These are phyloP conservation scores for Drymodes brunneopygia DNA, from an alignment of 2,113 vertebrate species.

Conservation along the genomic window DNA sequence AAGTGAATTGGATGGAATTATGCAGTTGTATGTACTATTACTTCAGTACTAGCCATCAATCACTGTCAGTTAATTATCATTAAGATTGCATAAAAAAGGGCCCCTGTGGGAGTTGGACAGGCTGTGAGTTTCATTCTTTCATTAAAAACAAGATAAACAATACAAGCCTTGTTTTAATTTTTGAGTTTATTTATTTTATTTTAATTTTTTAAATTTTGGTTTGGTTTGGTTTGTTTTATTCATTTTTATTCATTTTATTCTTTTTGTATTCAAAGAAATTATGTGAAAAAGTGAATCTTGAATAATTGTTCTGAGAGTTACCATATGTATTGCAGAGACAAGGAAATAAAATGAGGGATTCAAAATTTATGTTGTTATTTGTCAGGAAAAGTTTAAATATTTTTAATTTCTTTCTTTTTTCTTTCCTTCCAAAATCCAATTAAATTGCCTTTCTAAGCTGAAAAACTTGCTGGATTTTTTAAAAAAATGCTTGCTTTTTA, in stretches of 20 bases:
- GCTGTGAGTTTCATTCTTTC: neutral
- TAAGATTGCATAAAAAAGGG: slow-evolving; percentile 32
- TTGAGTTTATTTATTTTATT: neutral
- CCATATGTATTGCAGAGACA: neutral
- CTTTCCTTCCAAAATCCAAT: neutral
- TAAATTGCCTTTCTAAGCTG: neutral
- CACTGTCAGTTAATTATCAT: slow-evolving; percentile 69
- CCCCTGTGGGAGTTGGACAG: slow-evolving; percentile 16
- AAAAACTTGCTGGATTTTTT: neutral
- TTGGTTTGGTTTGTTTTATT: neutral
- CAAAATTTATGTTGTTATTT: neutral
- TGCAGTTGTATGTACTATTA: neutral
- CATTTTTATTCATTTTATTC: neutral
- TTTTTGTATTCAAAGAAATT: neutral
- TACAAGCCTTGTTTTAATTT: neutral
- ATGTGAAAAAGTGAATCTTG: neutral
- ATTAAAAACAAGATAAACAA: slow-evolving; percentile 12
- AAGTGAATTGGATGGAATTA: neutral
- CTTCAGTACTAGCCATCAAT: slow-evolving; percentile 36
- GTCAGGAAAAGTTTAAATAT: neutral
- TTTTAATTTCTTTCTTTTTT: neutral
- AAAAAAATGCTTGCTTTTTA: neutral
- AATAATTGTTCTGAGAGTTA: neutral
- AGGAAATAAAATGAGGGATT: neutral
- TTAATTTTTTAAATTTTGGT: neutral